Conservation (phyloP, 1,140 invertebrate genomes). For the Ruditapes philippinarum region DNA sequence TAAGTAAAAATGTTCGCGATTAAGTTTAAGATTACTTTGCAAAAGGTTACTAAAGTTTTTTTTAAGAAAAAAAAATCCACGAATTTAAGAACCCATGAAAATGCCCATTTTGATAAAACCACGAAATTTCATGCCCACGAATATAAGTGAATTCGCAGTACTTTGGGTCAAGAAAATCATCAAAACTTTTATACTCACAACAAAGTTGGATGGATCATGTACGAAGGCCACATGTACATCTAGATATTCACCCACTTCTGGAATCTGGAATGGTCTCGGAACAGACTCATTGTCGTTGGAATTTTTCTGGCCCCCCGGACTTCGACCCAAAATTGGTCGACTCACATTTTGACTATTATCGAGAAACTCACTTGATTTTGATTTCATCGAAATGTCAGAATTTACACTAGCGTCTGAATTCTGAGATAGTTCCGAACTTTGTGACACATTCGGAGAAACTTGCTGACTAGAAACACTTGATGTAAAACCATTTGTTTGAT, state of each 20-base stretch:
- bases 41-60: too few relatives aligned
- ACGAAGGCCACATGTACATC: conserved; percentile 65
- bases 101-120: too few relatives aligned
- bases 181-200: too few relatives aligned
- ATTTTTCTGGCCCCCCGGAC: not conserved
- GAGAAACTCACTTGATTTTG: not conserved
- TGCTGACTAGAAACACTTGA: not conserved
- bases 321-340: conserved; percentile 9
- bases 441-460: not conserved
- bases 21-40: too few relatives aligned
- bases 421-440: not conserved
- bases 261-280: conserved; percentile 38
- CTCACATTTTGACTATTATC: not conserved
- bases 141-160: too few relatives aligned
- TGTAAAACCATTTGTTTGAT: not conserved
- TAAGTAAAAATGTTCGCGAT: too few relatives aligned
- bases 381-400: not conserved
- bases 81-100: too few relatives aligned
- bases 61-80: too few relatives aligned
- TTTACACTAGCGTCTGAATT: not conserved
- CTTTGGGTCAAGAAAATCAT: too few relatives aligned
- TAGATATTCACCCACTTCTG: conserved; percentile 59
- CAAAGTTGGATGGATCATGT: conserved; percentile 68
- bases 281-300: not conserved
- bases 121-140: too few relatives aligned